Base-by-base conservation (phyloP, 2,113 vertebrate species). In the Centropus unirufus region DNA sequence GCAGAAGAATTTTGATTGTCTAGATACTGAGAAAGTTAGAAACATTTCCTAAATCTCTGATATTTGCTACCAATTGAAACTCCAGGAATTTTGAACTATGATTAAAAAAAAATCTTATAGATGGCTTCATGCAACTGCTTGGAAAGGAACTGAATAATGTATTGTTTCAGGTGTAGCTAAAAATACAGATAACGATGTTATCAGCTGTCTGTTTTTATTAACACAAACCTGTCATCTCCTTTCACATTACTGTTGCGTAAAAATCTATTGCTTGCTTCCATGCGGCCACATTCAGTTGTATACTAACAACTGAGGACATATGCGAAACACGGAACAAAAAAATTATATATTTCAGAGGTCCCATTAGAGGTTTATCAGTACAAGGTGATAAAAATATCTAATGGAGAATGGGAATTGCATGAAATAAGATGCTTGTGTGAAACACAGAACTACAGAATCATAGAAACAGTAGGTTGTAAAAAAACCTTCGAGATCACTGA, bases 271-370 rank as follows among this genome's bases (percentile, higher is more conserved):
- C 6, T 83, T 61, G 30, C 77, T 76, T 75, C 26, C 21, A 61
- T 29, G 10, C 1, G 4, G 72, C 20, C 36, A 29, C 7, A 26
- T 39, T 70, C 21, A 70, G 8, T 8, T 42, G 5, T 34, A 6
- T 19, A 34, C 13, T 21, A 62, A 11, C 2, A 88, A 84, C 15
- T 11, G 47, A 52, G 15, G 84, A 49, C 1, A 8, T 12, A 3
- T n/a, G 3, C 6, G 27, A 91, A 68, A 62, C 4, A 8, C 12
- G 30, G n/a, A 83, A 36, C 27, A 68, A 92, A 58, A 57, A 39
- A 8, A 10, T 0, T 0, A 27, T 18, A 4, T 64, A 15, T 74
- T 73, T 81, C 29, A 87, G 30, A 8, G 1, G 1, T 58, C 8
- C 5, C 8, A 12, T 51, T 83, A 49, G 21, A 72, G 15, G 9